These are phyloP conservation scores for Gari tellinella DNA, from an alignment of 2,888 invertebrate species.

Conservation along the genomic window DNA sequence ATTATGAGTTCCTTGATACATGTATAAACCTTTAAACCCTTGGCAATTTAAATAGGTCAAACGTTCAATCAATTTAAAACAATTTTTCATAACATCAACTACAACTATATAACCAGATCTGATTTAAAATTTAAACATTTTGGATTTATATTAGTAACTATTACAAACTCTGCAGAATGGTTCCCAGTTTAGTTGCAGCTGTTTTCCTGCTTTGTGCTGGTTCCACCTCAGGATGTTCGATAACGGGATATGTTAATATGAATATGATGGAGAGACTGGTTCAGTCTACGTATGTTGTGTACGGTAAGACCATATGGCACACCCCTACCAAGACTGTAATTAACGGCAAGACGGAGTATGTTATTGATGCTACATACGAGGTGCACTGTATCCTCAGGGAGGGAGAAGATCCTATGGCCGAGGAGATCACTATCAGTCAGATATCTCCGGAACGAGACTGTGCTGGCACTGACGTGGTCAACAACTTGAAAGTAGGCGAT, in stretches of 20 bases:
- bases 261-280: conserved; percentile 38
- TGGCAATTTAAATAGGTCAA: too few species aligned
- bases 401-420: conserved; percentile 1
- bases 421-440: conserved; percentile 21
- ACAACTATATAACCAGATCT: too few species aligned
- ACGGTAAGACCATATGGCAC: conserved; percentile 36
- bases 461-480: conserved; percentile 28
- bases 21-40: too few species aligned
- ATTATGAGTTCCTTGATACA: too few species aligned
- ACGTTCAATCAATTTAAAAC: too few species aligned
- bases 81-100: too few species aligned
- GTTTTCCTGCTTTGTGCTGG: not conserved
- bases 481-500: conserved; percentile 30
- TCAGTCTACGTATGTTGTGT: conserved; percentile 37
- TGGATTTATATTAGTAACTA: too few species aligned
- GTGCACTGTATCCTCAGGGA: conserved; percentile 42
- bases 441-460: conserved; percentile 45
- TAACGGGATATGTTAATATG: conserved; percentile 28
- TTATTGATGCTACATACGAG: conserved; percentile 44
- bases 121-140: too few species aligned
- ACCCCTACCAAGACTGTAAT: conserved; percentile 7
- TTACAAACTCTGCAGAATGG: too few species aligned
- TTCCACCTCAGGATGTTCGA: not conserved
- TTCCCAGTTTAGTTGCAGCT: not conserved
- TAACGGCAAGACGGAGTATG: conserved; percentile 7